Base-by-base conservation (phyloP, 2,888 invertebrate genomes). In the Pilophorus perplexus region DNA sequence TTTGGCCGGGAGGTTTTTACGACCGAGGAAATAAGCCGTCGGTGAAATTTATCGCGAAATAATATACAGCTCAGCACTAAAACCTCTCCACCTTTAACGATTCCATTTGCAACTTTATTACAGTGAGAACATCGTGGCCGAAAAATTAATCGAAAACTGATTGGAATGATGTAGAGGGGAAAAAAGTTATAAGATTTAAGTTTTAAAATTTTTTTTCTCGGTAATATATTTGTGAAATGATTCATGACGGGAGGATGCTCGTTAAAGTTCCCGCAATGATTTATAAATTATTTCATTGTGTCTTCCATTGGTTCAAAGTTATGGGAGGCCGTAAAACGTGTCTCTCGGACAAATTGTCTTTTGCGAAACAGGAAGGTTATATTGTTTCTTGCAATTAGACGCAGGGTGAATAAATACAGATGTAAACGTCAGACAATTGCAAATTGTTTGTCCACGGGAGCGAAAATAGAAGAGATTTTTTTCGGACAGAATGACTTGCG, bases 261-360 rank as follows among this genome's bases (percentile, higher is more conserved):
- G 46, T 46, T 46, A 46, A 46, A 46, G 46, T 46, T 46, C 25
- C n/a, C 12, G 23, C 22, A 46, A 46, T 46, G 46, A 46, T 46
- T 46, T 46, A 46, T 46, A 46, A 46, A 46, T 46, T 46, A 46
- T 46, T 46, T 46, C 46, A 46, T 46, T 46, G 46, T 46, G 25
- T 46, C 46, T 46, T 46, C 23, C 14, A 46, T 23, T 25, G 46
- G 8, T n/a, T n/a, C n/a, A 20, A 23, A 46, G 20, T 46, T 46
- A 46, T 46, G 46, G 46, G 23, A 46, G 46, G 46, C 23, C 46
- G 14, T 46, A 46, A 46, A 46, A 46, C 23, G 14, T 46, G 46
- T 46, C 46, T 46, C 46, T 18, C 44, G 23, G 46, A 46, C 46
- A 46, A 46, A 46, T 46, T 46, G 46, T 46, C 46, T 46, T 46